Evolutionary conservation across 2,888 invertebrate genomes (phyloP), one percentile per base, ranked within the genome.

Genomic region (Drosophila tanythrix): DNA sequence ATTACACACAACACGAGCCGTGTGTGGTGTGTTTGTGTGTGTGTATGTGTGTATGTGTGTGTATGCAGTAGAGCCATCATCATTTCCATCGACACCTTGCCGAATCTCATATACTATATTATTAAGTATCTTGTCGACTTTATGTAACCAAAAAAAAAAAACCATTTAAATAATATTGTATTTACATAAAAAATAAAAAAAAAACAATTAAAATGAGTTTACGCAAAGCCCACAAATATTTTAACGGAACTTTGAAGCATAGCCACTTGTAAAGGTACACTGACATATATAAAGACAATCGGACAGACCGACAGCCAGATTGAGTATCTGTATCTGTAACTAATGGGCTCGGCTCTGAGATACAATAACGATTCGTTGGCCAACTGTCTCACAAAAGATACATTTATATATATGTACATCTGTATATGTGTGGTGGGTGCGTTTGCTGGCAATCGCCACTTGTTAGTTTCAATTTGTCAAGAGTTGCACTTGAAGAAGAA

Each of bases 401-500:
- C 33, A 33, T 33, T 33, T 25, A 33, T 18, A 31, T 52, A 7
- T 33, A 33, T 33, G 21, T n/a, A 38, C 18, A 8, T 31, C 43
- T 43, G 51, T 50, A 8, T 31, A 43, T 43, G 51, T 50, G 5
- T 40, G 86, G 87, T 88, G 89, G 89, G 86, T 81, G 82, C 74
- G 38, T 29, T 51, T 40, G 75, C 50, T 82, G 83, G 81, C 83
- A 73, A 73, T 82, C 76, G 70, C 89, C 85, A 88, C 85, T 86
- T 86, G 89, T 78, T 70, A 63, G 71, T 70, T 88, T 88, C 83
- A 86, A 88, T 90, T 86, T 86, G 89, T 86, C 81, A 86, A 86
- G 85, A 90, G 85, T 86, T 86, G 90, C 89, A 90, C 85, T 86
- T 88, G 89, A 86, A 70, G 73, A 63, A 79, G 90, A 84, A 84